Evolutionary conservation across 2,888 invertebrate species (phyloP).

Genomic region (Dromius quadrimaculatus): DNA sequence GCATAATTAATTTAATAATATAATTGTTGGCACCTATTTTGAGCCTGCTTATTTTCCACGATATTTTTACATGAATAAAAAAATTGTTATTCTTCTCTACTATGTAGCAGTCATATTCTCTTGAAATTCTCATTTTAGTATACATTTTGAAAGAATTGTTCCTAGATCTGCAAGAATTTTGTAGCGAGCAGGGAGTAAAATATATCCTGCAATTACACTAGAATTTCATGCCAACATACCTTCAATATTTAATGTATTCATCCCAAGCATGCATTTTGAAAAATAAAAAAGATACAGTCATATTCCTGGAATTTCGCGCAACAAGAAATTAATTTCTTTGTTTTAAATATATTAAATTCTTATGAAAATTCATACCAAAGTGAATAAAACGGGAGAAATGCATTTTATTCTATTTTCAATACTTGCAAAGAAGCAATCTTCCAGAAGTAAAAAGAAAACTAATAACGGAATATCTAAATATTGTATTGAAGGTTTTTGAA

Average conservation of each 20-base stretch:
- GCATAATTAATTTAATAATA: no score
- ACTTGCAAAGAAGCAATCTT: background rate
- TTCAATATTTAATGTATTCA: slow-evolving; percentile 30
- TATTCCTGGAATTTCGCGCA: slow-evolving; percentile 1
- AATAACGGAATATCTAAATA: slow-evolving; percentile 9
- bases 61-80: no score
- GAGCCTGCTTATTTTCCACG: no score
- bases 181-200: slow-evolving; percentile 12
- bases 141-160: no score
- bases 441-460: background rate
- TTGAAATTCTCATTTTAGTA: no score
- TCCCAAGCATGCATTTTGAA: slow-evolving; percentile 8
- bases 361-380: slow-evolving; percentile 14
- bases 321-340: slow-evolving; percentile 26
- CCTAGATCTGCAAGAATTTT: no score
- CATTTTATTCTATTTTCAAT: background rate
- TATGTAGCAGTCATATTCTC: no score
- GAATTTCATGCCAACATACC: slow-evolving; percentile 9
- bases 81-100: no score
- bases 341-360: slow-evolving; percentile 35
- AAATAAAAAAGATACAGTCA: slow-evolving; percentile 16
- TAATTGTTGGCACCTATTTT: no score
- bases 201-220: slow-evolving; percentile 20
- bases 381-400: background rate
- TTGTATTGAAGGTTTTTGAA: background rate